These are phyloP conservation scores for Aspidoscelis tigris DNA, from an alignment of 2,113 vertebrate species.

Conservation along the genomic window DNA sequence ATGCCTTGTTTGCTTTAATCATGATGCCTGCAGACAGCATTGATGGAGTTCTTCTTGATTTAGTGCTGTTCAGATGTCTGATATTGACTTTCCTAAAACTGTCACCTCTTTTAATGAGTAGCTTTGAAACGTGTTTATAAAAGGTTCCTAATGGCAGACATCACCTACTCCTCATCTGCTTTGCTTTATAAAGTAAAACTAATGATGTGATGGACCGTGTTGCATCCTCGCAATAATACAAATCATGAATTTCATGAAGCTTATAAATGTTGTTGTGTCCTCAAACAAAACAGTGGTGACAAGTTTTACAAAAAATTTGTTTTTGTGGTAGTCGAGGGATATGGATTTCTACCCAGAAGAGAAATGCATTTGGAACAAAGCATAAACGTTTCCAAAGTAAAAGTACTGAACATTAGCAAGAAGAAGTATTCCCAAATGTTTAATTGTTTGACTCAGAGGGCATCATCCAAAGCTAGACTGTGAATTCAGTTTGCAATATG, in stretches of 20 bases:
- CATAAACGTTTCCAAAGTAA: not conserved
- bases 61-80: conserved; percentile 54
- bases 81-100: conserved; percentile 59
- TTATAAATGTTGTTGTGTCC: conserved; percentile 47
- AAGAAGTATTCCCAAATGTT: conserved; percentile 14
- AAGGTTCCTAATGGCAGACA: conserved; percentile 47
- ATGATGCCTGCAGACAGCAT: conserved; percentile 52
- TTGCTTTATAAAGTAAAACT: conserved; percentile 47
- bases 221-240: conserved; percentile 48
- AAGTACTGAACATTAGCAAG: not conserved
- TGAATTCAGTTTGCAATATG: conserved; percentile 2
- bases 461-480: not conserved
- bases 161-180: conserved; percentile 47
- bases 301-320: conserved; percentile 48
- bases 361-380: not conserved
- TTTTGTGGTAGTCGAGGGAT: conserved; percentile 17
- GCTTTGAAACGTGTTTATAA: conserved; percentile 44
- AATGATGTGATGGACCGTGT: conserved; percentile 57
- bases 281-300: conserved; percentile 44
- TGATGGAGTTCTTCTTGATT: conserved; percentile 42
- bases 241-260: conserved; percentile 52
- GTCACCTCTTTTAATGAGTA: conserved; percentile 43
- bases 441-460: conserved; percentile 11
- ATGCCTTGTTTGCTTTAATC: conserved; percentile 68
- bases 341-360: conserved; percentile 4